Conservation (phyloP, 2,888 invertebrate genomes). For the Pantelozetes paolii region DNA sequence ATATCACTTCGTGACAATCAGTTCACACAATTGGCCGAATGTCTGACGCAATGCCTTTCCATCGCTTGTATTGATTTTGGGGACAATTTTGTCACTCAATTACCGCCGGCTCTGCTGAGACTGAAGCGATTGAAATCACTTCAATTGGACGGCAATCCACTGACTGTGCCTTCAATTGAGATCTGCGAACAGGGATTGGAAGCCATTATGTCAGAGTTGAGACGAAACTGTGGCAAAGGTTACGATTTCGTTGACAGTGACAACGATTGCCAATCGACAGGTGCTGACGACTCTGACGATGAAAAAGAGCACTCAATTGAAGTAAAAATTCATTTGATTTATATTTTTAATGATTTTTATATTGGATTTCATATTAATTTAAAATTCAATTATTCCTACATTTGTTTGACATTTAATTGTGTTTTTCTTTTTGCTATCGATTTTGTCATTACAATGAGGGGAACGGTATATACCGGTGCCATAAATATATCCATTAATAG, state of each 20-base stretch:
- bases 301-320: neutral
- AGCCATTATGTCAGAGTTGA: neutral
- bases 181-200: conserved; percentile 12
- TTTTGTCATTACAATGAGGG: too few species aligned
- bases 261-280: neutral
- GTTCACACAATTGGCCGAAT: neutral
- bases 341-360: neutral
- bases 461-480: too few species aligned
- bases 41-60: neutral
- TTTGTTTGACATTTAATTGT: neutral
- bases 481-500: too few species aligned
- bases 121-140: conserved; percentile 7
- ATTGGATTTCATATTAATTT: neutral
- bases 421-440: too few species aligned
- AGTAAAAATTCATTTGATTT: neutral
- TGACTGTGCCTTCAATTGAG: neutral
- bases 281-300: neutral
- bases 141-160: conserved; percentile 17
- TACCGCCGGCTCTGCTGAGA: neutral
- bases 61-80: conserved; percentile 13
- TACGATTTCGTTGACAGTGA: neutral
- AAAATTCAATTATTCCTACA: neutral
- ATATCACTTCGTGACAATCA: conserved; percentile 18
- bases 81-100: neutral
- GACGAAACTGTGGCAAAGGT: neutral